Evolutionary conservation across 2,888 invertebrate genomes (phyloP), one percentile per base, ranked within the genome.

Genomic region (Coleophora flavipennella): DNA sequence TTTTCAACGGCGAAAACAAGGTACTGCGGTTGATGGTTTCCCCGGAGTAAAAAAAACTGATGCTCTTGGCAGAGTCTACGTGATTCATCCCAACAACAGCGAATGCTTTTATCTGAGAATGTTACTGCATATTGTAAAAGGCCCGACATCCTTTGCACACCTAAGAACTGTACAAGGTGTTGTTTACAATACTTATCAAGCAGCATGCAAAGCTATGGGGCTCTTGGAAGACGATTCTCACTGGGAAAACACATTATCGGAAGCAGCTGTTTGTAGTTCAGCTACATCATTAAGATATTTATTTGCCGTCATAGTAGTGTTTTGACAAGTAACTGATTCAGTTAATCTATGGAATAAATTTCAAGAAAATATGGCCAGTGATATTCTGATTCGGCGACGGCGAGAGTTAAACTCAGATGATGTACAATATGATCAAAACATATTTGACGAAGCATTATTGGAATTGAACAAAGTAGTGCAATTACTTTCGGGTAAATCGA

Each of bases 111-210:
- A n/a, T n/a, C n/a, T n/a, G n/a, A n/a, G n/a, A n/a, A n/a, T n/a
- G n/a, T n/a, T n/a, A n/a, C n/a, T n/a, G n/a, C n/a, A n/a, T n/a
- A n/a, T n/a, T n/a, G n/a, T n/a, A n/a, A n/a, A n/a, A n/a, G n/a
- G n/a, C n/a, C n/a, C n/a, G n/a, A n/a, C 47, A 40, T 61, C 59
- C 28, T 65, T 63, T 54, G 37, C 45, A 43, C 39, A 48, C 40
- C 41, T 48, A 26, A 44, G 38, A 43, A 46, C 43, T n/a, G n/a
- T 49, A 37, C 42, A 48, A 45, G 46, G 49, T 46, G 43, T 50
- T 44, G 9, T 47, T 48, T 37, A 45, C 40, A 41, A 40, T 42
- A 52, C 50, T 41, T 50, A 43, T 43, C 44, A 50, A 49, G 36
- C 29, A 36, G 48, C 47, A 40, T 51, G 48, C 42, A 45, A 41